Percentiles rank a stretch among this genome's conserved stretches.
phyloP scores from a whole-genome alignment of 2,113 vertebrate genomes.

The Crotalus viridis region DNA sequence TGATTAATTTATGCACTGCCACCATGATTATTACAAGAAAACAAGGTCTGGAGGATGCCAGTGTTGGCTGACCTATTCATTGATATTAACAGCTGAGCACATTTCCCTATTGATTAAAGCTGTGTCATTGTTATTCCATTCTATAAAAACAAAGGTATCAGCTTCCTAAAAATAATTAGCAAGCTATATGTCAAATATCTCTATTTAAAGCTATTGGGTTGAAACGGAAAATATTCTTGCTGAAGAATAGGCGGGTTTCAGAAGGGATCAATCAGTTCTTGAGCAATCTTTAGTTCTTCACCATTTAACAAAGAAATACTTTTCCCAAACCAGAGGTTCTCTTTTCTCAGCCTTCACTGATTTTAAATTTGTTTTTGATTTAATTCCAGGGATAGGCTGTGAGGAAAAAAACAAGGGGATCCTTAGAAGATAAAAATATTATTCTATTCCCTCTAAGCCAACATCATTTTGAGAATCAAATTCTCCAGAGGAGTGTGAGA shows the following conservation, averaged over 20 bases:
- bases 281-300: neutral
- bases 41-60: neutral
- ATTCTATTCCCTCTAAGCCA: neutral
- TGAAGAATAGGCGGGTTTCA: neutral
- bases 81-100: neutral
- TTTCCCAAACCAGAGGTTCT: neutral
- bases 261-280: neutral
- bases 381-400: neutral
- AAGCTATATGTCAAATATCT: neutral
- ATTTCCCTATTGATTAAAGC: neutral
- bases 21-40: neutral
- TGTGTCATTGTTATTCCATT: neutral
- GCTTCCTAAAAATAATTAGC: neutral
- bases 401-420: neutral
- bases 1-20: neutral
- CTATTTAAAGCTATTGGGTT: neutral
- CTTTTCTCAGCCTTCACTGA: neutral
- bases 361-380: neutral
- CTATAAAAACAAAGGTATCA: neutral
- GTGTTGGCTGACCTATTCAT: neutral
- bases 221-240: neutral
- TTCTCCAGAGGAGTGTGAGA: neutral
- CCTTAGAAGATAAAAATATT: neutral
- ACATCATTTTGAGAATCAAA: neutral
- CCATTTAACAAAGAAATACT: neutral